Conservation (phyloP, 2,888 invertebrate species). For the Drosophila peninsularis region DNA sequence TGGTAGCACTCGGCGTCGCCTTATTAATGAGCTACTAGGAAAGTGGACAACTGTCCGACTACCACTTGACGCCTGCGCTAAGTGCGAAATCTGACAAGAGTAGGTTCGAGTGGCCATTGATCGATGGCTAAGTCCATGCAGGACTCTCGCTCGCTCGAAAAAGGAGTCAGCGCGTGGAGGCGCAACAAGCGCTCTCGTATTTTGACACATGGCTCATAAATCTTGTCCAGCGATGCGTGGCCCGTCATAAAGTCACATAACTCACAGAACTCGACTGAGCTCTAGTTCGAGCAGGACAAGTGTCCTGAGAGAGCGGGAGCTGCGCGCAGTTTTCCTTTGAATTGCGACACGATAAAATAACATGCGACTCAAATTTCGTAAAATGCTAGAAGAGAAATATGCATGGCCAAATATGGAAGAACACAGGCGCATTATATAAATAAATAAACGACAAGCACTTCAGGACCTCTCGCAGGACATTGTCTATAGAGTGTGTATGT, state of each 20-base stretch:
- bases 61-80: conserved; percentile 71
- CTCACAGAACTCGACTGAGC: neutral
- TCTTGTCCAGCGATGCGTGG: conserved; percentile 52
- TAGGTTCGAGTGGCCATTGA: conserved; percentile 26
- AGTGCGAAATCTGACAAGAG: conserved; percentile 73
- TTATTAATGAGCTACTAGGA: conserved; percentile 63
- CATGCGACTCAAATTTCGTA: conserved; percentile 78
- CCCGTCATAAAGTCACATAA: conserved; percentile 73
- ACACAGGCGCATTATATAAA: conserved; percentile 50
- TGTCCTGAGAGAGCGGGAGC: conserved; percentile 32
- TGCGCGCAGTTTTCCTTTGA: conserved; percentile 67
- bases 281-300: conserved; percentile 43
- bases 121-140: conserved; percentile 16
- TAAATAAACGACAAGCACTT: conserved; percentile 60
- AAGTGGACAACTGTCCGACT: conserved; percentile 26
- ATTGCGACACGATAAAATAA: conserved; percentile 80
- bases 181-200: conserved; percentile 64
- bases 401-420: conserved; percentile 2
- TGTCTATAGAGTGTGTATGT: conserved; percentile 12
- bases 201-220: conserved; percentile 80
- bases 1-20: conserved; percentile 62
- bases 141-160: neutral
- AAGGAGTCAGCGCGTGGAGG: conserved; percentile 13
- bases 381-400: conserved; percentile 7
- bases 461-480: conserved; percentile 39